A percentile compares a stretch with the other conserved stretches of the same genome.
These are phyloP conservation scores for Melanotaenia nigrans DNA, from an alignment of 2,797 vertebrate genomes.

Conservation along the genomic window DNA sequence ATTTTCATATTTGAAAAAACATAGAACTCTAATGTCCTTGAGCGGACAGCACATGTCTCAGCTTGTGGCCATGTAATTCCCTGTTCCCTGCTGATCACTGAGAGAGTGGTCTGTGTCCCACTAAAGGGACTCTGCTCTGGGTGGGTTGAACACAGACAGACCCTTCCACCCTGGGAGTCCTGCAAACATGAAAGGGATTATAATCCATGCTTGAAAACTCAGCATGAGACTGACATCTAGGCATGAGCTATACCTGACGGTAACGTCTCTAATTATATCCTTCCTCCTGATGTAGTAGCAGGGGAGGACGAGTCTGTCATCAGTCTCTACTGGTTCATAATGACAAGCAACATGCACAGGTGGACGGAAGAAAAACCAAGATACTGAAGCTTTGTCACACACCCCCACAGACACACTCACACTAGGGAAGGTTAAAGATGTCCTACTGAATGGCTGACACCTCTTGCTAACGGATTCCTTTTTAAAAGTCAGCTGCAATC, in stretches of 20 bases:
- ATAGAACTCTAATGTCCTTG: neutral
- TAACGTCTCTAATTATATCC: slow-evolving; percentile 40
- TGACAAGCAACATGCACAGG: slow-evolving; percentile 41
- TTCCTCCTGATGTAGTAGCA: slow-evolving; percentile 25
- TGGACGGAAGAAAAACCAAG: slow-evolving; percentile 26
- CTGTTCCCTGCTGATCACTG: slow-evolving; percentile 46
- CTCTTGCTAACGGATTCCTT: slow-evolving; percentile 12
- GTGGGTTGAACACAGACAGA: slow-evolving; percentile 52
- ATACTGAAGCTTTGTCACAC: slow-evolving; percentile 29
- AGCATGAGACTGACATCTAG: slow-evolving; percentile 27
- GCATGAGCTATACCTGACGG: slow-evolving; percentile 22
- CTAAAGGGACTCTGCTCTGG: slow-evolving; percentile 30
- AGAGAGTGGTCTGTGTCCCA: slow-evolving; percentile 21
- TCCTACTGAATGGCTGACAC: slow-evolving; percentile 33
- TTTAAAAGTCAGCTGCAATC: slow-evolving; percentile 8
- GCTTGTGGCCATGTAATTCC: slow-evolving; percentile 62
- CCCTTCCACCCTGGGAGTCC: slow-evolving; percentile 38
- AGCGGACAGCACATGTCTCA: slow-evolving; percentile 20
- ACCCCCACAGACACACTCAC: slow-evolving; percentile 16
- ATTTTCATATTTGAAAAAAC: neutral
- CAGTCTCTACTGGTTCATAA: slow-evolving; percentile 36
- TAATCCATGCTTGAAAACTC: slow-evolving; percentile 39
- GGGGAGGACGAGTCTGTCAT: slow-evolving; percentile 42
- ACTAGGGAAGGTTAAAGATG: slow-evolving; percentile 24
- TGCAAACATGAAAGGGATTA: slow-evolving; percentile 42